phyloP scores from a whole-genome alignment of 1,140 invertebrate species.

The Drosophila subobscura region DNA sequence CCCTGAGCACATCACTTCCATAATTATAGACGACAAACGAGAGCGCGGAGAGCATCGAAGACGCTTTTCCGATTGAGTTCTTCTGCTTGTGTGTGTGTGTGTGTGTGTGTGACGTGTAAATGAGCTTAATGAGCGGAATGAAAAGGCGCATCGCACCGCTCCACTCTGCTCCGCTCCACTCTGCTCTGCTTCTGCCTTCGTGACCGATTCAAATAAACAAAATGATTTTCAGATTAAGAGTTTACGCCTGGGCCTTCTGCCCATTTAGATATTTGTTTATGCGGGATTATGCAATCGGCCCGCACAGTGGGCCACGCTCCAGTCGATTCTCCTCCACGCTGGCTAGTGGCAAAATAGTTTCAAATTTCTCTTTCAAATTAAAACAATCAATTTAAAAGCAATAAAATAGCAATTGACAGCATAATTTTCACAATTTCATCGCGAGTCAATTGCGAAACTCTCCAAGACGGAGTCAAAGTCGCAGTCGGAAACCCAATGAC shows the following conservation, averaged over 20 bases:
- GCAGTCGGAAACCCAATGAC: conserved; percentile 9
- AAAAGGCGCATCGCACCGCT: conserved; percentile 34
- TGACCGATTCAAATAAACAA: conserved; percentile 70
- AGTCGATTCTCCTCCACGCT: not conserved
- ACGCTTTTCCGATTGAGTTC: conserved; percentile 38
- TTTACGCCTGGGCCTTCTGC: conserved; percentile 16
- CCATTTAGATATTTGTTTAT: conserved; percentile 57
- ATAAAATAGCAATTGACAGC: conserved; percentile 76
- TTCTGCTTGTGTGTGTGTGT: not conserved
- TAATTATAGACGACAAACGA: conserved; percentile 42
- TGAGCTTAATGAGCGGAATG: conserved; percentile 67
- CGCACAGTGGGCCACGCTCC: conserved; percentile 55
- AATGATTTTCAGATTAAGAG: conserved; percentile 73
- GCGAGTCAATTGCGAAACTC: conserved; percentile 62
- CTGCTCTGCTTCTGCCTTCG: conserved; percentile 7
- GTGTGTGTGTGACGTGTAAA: conserved; percentile 42
- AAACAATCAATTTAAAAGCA: conserved; percentile 70
- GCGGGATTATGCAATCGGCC: conserved; percentile 70
- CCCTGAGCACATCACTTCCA: conserved; percentile 22
- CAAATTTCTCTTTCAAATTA: conserved; percentile 20
- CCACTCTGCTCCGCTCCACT: too few relatives aligned
- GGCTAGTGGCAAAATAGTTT: conserved; percentile 1
- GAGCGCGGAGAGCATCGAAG: conserved; percentile 15
- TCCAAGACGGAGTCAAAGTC: not conserved
- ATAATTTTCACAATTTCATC: conserved; percentile 53